Base-by-base conservation (phyloP, 2,113 vertebrate species). In the Nanorana parkeri region DNA sequence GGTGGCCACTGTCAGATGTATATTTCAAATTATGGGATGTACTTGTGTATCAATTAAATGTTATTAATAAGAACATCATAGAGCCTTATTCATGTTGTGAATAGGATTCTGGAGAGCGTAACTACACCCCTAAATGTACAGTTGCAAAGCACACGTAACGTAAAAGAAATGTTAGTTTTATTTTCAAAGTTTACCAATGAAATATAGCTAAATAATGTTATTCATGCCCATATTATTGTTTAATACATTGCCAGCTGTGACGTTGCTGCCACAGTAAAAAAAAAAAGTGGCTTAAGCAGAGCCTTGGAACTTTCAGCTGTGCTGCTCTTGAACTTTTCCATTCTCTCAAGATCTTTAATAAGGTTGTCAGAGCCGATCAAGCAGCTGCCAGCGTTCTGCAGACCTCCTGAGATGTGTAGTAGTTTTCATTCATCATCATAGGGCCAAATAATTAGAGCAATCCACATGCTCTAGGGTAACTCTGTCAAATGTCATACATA, bases 361-460 rank as follows among this genome's bases (percentile, higher is more conserved):
- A 64, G 82, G 79, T 80, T 86, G 67, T 76, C 83, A 87, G 41
- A 85, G 77, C 13, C 86, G 87, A 90, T 89, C 71, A 88, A 88
- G 86, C 63, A 84, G 75, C 85, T 86, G 83, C 77, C 85, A 85
- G 55, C 24, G 65, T 84, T 63, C 51, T 83, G 55, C 77, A 86
- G 75, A 83, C 32, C 85, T 83, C 76, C 60, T 23, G 78, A 88
- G 86, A 83, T 23, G 10, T 78, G 69, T 1, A 0, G 80, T 79
- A 77, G 69, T 69, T 87, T 86, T 85, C 83, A 85, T 84, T 89
- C 85, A 85, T 86, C 87, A 78, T 81, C 80, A 73, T 56, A 84
- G 51, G 41, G 19, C 77, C 80, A 86, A 86, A 84, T 81, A 87
- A 86, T 77, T 86, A 84, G 85, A 86, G 69, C 63, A 68, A 68